A percentile compares a stretch with the other conserved stretches of the same genome.
Evolutionary conservation across 2,888 invertebrate genomes (phyloP).

Genomic region (Amphipoea oculea): DNA sequence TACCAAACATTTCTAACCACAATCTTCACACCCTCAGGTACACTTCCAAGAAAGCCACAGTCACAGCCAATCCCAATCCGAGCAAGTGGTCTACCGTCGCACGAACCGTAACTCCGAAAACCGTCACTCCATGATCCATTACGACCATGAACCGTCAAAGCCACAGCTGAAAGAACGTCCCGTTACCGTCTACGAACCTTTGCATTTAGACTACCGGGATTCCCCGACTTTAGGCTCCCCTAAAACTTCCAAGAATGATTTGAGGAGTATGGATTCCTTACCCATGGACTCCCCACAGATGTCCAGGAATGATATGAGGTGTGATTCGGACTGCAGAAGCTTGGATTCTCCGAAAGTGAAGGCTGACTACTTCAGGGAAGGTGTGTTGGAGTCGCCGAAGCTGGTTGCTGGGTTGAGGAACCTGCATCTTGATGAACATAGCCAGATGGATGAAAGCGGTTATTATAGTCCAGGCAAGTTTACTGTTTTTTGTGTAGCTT

Average conservation of each 20-base stretch:
- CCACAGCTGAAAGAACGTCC: conserved; percentile 86
- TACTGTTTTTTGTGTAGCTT: background rate
- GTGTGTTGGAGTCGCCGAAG: conserved; percentile 84
- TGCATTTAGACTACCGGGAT: conserved; percentile 86
- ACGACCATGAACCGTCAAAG: conserved; percentile 85
- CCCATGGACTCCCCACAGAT: conserved; percentile 86
- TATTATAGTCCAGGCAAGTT: conserved; percentile 87
- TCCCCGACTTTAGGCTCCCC: conserved; percentile 85
- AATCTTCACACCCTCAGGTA: conserved; percentile 73
- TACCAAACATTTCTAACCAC: background rate
- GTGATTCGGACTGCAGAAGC: conserved; percentile 85
- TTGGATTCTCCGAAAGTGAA: conserved; percentile 86
- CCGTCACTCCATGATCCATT: conserved; percentile 89
- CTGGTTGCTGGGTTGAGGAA: conserved; percentile 85
- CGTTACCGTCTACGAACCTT: conserved; percentile 85
- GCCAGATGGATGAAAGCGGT: conserved; percentile 89
- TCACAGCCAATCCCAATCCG: conserved; percentile 72
- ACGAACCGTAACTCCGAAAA: conserved; percentile 84
- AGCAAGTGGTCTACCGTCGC: conserved; percentile 83
- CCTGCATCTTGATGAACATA: conserved; percentile 85
- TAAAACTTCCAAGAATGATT: conserved; percentile 84
- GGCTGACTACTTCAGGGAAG: conserved; percentile 84
- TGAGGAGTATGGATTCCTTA: conserved; percentile 85
- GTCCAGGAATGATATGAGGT: conserved; percentile 83
- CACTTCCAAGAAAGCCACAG: conserved; percentile 85